These are phyloP conservation scores for Glyphotaelius pellucidus DNA, from an alignment of 2,888 invertebrate species.

Conservation along the genomic window DNA sequence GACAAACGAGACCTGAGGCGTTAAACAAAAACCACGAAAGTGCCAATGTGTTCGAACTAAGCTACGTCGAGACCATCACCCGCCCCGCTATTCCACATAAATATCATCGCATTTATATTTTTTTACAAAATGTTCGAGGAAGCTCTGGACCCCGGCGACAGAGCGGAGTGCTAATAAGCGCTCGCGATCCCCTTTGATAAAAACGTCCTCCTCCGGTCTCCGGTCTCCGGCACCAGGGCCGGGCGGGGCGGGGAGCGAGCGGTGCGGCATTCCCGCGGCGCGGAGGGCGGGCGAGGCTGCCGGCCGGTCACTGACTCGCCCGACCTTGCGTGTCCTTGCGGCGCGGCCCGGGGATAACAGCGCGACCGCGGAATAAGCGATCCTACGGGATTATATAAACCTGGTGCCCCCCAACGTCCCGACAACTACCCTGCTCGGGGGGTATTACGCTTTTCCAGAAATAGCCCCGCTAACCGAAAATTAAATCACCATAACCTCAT, in stretches of 20 bases:
- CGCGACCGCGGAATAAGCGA: background rate
- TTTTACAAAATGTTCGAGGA: background rate
- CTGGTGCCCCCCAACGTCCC: background rate
- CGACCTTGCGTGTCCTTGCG: constrained; percentile 44
- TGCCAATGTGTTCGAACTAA: background rate
- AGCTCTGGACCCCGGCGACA: background rate
- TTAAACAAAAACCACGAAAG: too few relatives aligned
- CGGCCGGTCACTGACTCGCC: constrained; percentile 38
- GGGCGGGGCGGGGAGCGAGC: background rate
- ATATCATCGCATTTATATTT: background rate
- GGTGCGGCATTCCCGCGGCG: background rate
- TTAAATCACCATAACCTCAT: background rate
- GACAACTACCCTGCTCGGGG: background rate
- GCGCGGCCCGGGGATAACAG: background rate
- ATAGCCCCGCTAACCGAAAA: background rate
- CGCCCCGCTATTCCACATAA: background rate
- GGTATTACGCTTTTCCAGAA: background rate
- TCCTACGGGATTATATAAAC: constrained; percentile 30
- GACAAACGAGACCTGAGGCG: too few relatives aligned
- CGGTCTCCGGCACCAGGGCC: background rate
- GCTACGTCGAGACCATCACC: background rate
- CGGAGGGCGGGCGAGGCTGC: background rate
- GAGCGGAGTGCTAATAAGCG: constrained; percentile 42
- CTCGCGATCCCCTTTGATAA: constrained; percentile 44
- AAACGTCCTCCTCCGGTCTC: constrained; percentile 23